phyloP scores from a whole-genome alignment of 1,140 invertebrate species.

The Hermetia illucens region DNA sequence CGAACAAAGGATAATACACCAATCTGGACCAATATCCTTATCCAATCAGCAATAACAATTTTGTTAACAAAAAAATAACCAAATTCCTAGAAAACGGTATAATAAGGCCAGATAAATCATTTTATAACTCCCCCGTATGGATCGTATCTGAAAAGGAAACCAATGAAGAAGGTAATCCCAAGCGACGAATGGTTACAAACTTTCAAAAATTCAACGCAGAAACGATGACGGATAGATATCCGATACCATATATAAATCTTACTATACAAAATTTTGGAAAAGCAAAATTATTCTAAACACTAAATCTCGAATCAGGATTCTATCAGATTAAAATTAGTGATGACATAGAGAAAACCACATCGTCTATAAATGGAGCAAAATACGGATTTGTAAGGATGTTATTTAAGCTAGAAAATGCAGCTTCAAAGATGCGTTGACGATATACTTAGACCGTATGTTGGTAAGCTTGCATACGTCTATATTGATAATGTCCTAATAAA shows the following conservation, averaged over 20 bases:
- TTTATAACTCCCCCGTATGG: slow-evolving; percentile 6
- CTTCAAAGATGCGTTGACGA: too few relatives aligned
- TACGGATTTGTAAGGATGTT: background rate
- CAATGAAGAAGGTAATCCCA: slow-evolving; percentile 2
- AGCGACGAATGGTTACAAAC: slow-evolving; percentile 3
- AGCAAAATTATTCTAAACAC: background rate
- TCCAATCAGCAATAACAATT: background rate
- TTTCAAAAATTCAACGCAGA: slow-evolving; percentile 2
- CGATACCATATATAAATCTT: slow-evolving; percentile 2
- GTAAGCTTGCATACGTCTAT: background rate
- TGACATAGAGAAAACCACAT: too few relatives aligned
- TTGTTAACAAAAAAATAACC: slow-evolving; percentile 1
- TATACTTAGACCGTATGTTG: too few relatives aligned
- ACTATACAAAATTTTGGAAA: slow-evolving; percentile 4
- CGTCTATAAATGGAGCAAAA: background rate
- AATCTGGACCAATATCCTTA: slow-evolving; percentile 3
- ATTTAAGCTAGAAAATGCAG: background rate
- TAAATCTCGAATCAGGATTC: background rate
- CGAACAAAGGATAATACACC: slow-evolving; percentile 2
- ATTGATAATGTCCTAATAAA: background rate
- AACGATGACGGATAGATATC: slow-evolving; percentile 1
- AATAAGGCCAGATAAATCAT: slow-evolving; percentile 1
- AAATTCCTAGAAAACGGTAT: background rate
- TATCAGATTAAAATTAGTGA: background rate
- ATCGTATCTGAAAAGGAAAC: slow-evolving; percentile 6